Evolutionary conservation across 2,888 invertebrate species (phyloP), one percentile per base, ranked within the genome.

Genomic region (Pristionchus exspectatus): DNA sequence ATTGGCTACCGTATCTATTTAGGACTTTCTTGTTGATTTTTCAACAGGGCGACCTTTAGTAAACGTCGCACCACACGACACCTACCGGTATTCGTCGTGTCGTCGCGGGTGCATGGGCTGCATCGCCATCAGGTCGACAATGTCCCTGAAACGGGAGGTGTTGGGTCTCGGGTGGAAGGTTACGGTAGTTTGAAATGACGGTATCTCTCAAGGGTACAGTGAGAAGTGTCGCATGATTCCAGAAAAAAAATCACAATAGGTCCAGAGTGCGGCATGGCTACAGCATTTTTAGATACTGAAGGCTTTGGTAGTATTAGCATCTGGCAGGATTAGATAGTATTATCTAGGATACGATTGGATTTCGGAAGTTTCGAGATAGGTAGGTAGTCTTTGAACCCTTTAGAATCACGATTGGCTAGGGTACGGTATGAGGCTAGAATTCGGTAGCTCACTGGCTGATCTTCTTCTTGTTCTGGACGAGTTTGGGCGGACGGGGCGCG

Each of bases 401-500:
- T n/a, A n/a, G n/a, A n/a, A n/a, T n/a, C n/a, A n/a, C n/a, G n/a
- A n/a, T n/a, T 3, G 4, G 5, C 18, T 21, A 1, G 24, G 59
- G 1, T 59, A 59, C 59, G 16, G 59, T 59, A 59, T 12, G 59
- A 21, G 12, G 3, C 50, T n/a, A 21, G 24, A 38, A 21, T 74
- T 21, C 38, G 38, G 74, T 74, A 74, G 84, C 93, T 90, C 54
- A 93, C 93, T 92, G 91, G 74, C 93, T 93, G 88, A 98, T 97
- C 94, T 96, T 96, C 96, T 98, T 98, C 95, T 98, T 98, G 90
- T 97, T 97, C 94, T 97, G 98, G 81, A 96, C 97, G 0, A 97
- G 97, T 95, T 97, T 97, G 3, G 98, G 98, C 95, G 98, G 98
- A 91, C 97, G 96, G 90, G 97, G 97, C 9, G 98, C 98, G 98